Evolutionary conservation across 2,888 invertebrate genomes (phyloP), one percentile per base, ranked within the genome.

Genomic region (Matsumyia berberina): DNA sequence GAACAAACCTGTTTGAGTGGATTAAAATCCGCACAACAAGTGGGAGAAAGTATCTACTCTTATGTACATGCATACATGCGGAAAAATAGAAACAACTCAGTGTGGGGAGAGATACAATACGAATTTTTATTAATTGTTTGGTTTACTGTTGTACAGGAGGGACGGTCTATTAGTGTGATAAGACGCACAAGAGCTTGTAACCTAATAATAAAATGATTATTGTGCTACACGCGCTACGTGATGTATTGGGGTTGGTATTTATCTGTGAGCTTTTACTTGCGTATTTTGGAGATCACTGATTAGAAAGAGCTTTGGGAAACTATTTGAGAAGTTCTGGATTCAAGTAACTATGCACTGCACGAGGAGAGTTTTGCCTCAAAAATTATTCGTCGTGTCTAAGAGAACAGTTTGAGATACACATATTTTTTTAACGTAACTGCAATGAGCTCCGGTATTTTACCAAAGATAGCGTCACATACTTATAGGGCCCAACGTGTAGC

Each of bases 1-100:
- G 11, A 17, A 53, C 55, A 64, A 83, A 83, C 83, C 79, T 79
- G 83, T 83, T 83, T 83, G 78, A 62, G 78, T 58, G 39, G n/a
- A 9, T 24, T 3, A 60, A 35, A 42, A 55, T 46, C 72, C 19
- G 31, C 49, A 53, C 33, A 77, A 60, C 35, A 77, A 60, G 58
- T 67, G 53, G 42, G n/a, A 67, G 39, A 53, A 33, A 29, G 1
- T 62, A 44, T 15, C n/a, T n/a, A n/a, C n/a, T n/a, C n/a, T n/a
- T n/a, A n/a, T n/a, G n/a, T n/a, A n/a, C n/a, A n/a, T n/a, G n/a
- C n/a, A n/a, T n/a, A n/a, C n/a, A 7, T 19, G 31, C 37, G 49
- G 6, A 12, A 17, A 66, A n/a, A n/a, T n/a, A n/a, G n/a, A 11
- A 8, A 15, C 12, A 17, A 66, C 37, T 53, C 51, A 29, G 7